Percentiles rank a stretch among this genome's conserved stretches.
Conservation (phyloP, 1,140 invertebrate genomes). For the Anoplophora glabripennis region DNA sequence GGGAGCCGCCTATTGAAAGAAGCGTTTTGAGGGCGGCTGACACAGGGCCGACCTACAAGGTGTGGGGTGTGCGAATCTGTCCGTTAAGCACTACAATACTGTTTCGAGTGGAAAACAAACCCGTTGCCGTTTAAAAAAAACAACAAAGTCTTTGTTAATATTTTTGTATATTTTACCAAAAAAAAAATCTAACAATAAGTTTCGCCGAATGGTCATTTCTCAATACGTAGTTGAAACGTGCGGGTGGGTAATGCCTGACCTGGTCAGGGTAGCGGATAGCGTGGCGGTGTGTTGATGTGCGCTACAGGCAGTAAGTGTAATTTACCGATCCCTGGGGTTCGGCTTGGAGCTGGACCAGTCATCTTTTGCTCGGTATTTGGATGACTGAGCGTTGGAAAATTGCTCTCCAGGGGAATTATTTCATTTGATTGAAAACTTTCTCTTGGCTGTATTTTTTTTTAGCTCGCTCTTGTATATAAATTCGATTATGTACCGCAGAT, state of each 20-base stretch:
- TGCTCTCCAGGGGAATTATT: slow-evolving; percentile 48
- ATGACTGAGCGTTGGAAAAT: slow-evolving; percentile 45
- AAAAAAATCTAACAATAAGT: too few relatives aligned
- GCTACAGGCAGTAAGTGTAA: slow-evolving; percentile 46
- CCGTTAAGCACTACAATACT: too few relatives aligned
- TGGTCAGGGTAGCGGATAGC: neutral
- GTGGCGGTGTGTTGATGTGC: slow-evolving; percentile 42
- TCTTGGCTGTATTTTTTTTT: slow-evolving; percentile 46
- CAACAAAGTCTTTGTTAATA: neutral
- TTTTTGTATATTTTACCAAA: too few relatives aligned
- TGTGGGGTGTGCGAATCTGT: neutral
- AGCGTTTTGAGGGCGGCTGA: neutral
- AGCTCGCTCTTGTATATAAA: slow-evolving; percentile 43
- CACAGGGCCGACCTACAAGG: neutral
- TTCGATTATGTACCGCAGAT: slow-evolving; percentile 58
- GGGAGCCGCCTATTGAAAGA: slow-evolving; percentile 21
- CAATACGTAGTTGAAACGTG: too few relatives aligned
- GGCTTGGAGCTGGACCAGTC: slow-evolving; percentile 36
- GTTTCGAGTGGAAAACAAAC: too few relatives aligned
- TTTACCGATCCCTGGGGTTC: slow-evolving; percentile 43
- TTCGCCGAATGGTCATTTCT: neutral
- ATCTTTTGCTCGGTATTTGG: slow-evolving; percentile 42
- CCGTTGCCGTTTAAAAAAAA: neutral
- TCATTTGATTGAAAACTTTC: slow-evolving; percentile 50
- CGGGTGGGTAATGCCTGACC: neutral